Percentiles rank a stretch among this genome's conserved stretches.
These are phyloP conservation scores for Crossocerus cetratus DNA, from an alignment of 2,888 invertebrate species.

Conservation along the genomic window DNA sequence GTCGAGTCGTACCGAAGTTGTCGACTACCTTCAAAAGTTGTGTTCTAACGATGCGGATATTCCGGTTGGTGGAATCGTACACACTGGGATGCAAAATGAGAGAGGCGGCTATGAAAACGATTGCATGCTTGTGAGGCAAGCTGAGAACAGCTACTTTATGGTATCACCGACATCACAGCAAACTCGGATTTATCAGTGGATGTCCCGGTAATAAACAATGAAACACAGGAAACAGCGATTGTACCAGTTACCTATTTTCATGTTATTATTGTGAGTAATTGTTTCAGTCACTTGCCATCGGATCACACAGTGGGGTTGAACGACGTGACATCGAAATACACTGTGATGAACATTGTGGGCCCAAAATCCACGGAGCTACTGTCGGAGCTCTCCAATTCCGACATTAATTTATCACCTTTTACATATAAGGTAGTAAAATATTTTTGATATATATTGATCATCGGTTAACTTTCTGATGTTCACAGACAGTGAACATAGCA, in stretches of 20 bases:
- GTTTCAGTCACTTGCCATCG: conserved; percentile 79
- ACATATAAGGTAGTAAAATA: conserved; percentile 79
- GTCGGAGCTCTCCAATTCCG: conserved; percentile 82
- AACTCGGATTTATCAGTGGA: conserved; percentile 85
- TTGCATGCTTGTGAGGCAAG: conserved; percentile 83
- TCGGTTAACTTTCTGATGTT: conserved; percentile 22
- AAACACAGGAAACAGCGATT: not conserved
- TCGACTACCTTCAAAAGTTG: conserved; percentile 82
- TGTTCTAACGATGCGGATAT: conserved; percentile 84
- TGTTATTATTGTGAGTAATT: conserved; percentile 6
- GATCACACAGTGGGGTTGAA: conserved; percentile 81
- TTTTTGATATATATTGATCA: not conserved
- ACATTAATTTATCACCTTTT: conserved; percentile 81
- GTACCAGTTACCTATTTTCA: not conserved
- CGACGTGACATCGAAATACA: conserved; percentile 86
- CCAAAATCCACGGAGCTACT: conserved; percentile 83
- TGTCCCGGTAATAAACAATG: conserved; percentile 74
- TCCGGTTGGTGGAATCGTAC: conserved; percentile 82
- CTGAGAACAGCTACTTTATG: conserved; percentile 84
- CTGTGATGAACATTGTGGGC: conserved; percentile 84
- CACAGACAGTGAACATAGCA: conserved; percentile 82
- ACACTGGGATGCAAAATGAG: conserved; percentile 86
- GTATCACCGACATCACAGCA: conserved; percentile 89
- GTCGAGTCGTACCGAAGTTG: conserved; percentile 81
- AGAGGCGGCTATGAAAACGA: conserved; percentile 86